Base-by-base conservation (phyloP, 2,797 vertebrate genomes). In the Pteronotus mesoamericanus region DNA sequence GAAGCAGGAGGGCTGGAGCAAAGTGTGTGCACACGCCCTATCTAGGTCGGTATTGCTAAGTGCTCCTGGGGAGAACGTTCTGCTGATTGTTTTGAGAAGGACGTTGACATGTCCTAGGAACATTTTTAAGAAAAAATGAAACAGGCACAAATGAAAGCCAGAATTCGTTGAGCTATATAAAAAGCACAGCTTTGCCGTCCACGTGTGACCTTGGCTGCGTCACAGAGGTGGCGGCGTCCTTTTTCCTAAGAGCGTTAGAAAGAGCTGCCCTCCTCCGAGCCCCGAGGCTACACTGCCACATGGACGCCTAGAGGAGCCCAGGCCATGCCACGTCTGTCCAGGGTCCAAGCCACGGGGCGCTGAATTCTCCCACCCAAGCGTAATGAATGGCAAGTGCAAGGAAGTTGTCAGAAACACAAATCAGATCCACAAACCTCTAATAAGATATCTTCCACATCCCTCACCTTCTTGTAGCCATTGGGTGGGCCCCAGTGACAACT, bases 221-320 rank as follows among this genome's bases (percentile, higher is more conserved):
- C 78, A 8, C 22, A 6, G 39, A 59, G 32, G 8, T 21, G 10
- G 1, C 66, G 32, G 22, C 1, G 0, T 46, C 19, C 79, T 39
- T 29, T 85, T 86, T 75, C 19, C 64, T 79, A 6, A 84, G 44
- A 44, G 51, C 32, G 24, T 48, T 9, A 8, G n/a, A 16, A 53
- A 48, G 53, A 80, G 24, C 4, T 0, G 1, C 14, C 66, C 29
- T 51, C 5, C 8, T 78, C 11, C 24, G 18, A 29, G 21, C n/a
- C 51, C 21, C 1, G 0, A 18, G 5, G 39, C n/a, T 8, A 5
- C 24, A 2, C 0, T 0, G 9, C 22, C 5, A 3, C 44, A 0
- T 0, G 10, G 29, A 14, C n/a, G 55, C 39, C 34, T 1, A 2
- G 37, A 37, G 29, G 32, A 34, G 26, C 57, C 1, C 0, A 16